Conservation (phyloP, 2,113 vertebrate genomes). For the Chaenogobius annularis region DNA sequence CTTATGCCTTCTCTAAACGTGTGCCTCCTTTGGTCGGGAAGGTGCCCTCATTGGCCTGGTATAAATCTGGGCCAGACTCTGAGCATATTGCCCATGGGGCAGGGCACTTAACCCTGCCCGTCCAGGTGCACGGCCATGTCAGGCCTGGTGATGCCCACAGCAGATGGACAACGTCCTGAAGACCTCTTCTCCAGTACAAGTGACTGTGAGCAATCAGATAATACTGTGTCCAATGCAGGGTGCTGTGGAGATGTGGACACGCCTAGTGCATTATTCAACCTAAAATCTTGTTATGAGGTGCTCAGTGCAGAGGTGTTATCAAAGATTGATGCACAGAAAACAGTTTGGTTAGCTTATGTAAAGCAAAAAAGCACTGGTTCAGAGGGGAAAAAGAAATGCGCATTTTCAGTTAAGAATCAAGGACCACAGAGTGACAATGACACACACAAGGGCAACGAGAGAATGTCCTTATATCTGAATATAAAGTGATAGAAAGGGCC, state of each 20-base stretch:
- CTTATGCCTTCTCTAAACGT: background rate
- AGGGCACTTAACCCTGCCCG: slow-evolving; percentile 27
- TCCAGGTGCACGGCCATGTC: slow-evolving; percentile 9
- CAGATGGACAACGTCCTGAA: slow-evolving; percentile 18
- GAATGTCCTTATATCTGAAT: slow-evolving; percentile 8
- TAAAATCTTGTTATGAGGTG: slow-evolving; percentile 67
- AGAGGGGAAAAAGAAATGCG: slow-evolving; percentile 9
- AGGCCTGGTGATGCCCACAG: slow-evolving; percentile 16
- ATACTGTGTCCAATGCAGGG: background rate
- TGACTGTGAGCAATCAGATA: slow-evolving; percentile 22
- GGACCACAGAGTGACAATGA: background rate
- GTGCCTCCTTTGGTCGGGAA: background rate
- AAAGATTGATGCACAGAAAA: slow-evolving; percentile 65
- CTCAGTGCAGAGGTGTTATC: slow-evolving; percentile 37
- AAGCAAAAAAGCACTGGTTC: slow-evolving; percentile 49
- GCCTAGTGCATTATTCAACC: slow-evolving; percentile 64
- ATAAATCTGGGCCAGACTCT: background rate
- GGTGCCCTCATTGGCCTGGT: background rate
- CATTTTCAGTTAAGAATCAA: background rate
- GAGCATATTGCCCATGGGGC: slow-evolving; percentile 14
- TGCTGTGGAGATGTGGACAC: slow-evolving; percentile 10
- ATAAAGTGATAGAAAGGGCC: background rate
- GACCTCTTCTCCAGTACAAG: slow-evolving; percentile 7
- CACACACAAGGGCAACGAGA: background rate
- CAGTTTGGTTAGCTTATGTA: slow-evolving; percentile 64